These are phyloP conservation scores for Atta texana DNA, from an alignment of 1,140 invertebrate species.

Conservation along the genomic window DNA sequence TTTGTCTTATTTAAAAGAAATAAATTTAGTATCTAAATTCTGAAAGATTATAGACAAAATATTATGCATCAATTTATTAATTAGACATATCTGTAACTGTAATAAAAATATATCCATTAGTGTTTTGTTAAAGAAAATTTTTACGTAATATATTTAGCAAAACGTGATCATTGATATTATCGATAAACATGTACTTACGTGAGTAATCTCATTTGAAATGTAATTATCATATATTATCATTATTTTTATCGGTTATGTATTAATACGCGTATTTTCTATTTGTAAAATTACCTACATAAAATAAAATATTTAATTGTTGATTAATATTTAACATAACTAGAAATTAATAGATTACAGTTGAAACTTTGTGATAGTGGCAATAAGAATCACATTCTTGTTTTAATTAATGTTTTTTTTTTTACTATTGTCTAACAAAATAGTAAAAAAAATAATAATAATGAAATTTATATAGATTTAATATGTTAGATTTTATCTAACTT, in stretches of 20 bases:
- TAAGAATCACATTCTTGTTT: background rate
- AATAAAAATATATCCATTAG: background rate
- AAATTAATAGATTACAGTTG: background rate
- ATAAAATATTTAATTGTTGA: background rate
- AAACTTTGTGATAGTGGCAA: background rate
- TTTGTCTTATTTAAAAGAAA: background rate
- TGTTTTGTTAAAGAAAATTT: background rate
- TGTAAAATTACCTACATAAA: background rate
- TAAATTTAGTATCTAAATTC: background rate
- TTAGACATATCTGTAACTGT: background rate
- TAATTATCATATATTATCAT: background rate
- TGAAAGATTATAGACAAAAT: background rate
- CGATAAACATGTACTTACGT: background rate
- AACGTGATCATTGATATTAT: constrained; percentile 3
- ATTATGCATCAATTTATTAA: background rate
- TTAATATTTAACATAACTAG: background rate
- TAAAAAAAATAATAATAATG: background rate
- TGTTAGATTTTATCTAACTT: background rate
- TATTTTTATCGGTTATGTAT: background rate
- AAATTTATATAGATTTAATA: background rate
- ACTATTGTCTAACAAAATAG: background rate
- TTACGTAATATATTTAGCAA: constrained; percentile 1
- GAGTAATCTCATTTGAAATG: background rate
- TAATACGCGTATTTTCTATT: background rate
- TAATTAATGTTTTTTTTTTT: background rate